Percentiles rank a stretch among this genome's conserved stretches.
These are phyloP conservation scores for Lissonota sp. DNA, from an alignment of 2,888 invertebrate species.

Conservation along the genomic window DNA sequence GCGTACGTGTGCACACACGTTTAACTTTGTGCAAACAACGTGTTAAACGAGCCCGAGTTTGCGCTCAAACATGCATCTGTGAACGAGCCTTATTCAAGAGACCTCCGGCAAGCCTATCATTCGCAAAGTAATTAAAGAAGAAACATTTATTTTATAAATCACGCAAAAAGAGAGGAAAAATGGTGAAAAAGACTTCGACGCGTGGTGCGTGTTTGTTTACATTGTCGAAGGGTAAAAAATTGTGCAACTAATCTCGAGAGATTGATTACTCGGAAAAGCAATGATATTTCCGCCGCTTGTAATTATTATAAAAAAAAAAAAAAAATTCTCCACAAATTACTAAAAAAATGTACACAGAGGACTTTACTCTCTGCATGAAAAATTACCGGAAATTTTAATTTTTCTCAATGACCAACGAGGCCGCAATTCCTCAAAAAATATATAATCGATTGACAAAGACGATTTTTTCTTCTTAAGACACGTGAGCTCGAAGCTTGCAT, in stretches of 20 bases:
- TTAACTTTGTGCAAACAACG: constrained; percentile 54
- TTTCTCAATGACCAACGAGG: too few relatives aligned
- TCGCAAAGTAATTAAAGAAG: not conserved
- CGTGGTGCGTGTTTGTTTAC: not conserved
- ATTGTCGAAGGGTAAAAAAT: too few relatives aligned
- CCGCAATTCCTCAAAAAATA: not conserved
- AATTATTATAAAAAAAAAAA: not conserved
- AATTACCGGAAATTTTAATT: not conserved
- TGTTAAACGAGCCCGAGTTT: constrained; percentile 54
- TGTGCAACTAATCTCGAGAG: too few relatives aligned
- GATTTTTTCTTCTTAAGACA: not conserved
- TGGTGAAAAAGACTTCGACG: not conserved
- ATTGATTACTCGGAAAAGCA: not conserved
- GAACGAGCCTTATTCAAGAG: not conserved
- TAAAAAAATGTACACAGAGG: too few relatives aligned
- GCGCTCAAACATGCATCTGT: constrained; percentile 34
- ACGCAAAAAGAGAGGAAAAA: too few relatives aligned
- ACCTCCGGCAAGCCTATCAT: not conserved
- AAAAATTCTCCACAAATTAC: too few relatives aligned
- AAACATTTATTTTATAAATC: too few relatives aligned
- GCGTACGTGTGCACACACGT: constrained; percentile 26
- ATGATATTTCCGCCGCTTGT: not conserved
- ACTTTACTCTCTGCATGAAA: too few relatives aligned
- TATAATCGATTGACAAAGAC: not conserved
- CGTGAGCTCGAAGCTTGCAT: not conserved